Evolutionary conservation across 2,797 vertebrate species (phyloP), one percentile per base, ranked within the genome.

Genomic region (Syncerus caffer): DNA sequence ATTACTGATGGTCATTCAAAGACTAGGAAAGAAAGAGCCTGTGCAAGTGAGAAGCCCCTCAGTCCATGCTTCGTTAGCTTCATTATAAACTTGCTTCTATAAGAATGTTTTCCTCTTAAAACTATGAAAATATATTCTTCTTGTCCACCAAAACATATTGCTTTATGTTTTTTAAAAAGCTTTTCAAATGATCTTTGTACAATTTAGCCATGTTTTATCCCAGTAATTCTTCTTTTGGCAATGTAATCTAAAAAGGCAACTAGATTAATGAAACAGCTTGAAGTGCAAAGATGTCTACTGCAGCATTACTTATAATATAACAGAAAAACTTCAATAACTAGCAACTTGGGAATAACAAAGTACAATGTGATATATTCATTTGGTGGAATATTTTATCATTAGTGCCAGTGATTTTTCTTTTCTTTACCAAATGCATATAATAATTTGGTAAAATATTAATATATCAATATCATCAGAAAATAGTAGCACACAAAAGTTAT

Each of bases 111-210:
- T 93, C 45, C 21, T 55, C 45, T 71, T 86, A 16, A 34, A 60
- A 51, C 76, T 78, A 85, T 64, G 58, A 64, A 95, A 92, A 85
- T 53, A 64, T 3, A n/a, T 29, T 14, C 27, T 92, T 55, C 58
- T 23, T 19, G 21, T n/a, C 16, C 21, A 34, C n/a, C 6, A 42
- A 64, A 53, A 21, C 80, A 80, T 14, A 58, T 85, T 60, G 78
- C 5, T 57, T 88, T 53, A 67, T 19, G 25, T 95, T 84, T 96
- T 90, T 80, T 50, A 93, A 93, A 92, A 42, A 88, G 47, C n/a
- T 92, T 85, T 19, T 7, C 16, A 78, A 47, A 55, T 71, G 12
- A 71, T 45, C 27, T 62, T 85, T 45, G 45, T 5, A 14, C 31
- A 71, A 51, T 78, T 60, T 87, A 23, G 60, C 7, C 58, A 42